Conservation (phyloP, 1,140 invertebrate species). For the Drosophila nannoptera region DNA sequence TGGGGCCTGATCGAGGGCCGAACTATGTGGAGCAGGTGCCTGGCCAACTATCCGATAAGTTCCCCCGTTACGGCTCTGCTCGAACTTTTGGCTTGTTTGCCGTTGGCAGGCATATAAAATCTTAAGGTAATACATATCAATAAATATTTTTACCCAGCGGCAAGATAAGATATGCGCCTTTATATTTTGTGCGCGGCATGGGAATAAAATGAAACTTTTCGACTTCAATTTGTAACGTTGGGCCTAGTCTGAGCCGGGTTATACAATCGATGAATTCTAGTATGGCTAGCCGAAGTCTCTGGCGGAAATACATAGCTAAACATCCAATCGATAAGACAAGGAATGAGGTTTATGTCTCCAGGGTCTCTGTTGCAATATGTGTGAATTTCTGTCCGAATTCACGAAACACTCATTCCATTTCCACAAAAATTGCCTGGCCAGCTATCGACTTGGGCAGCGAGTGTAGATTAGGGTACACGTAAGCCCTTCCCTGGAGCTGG, state of each 20-base stretch:
- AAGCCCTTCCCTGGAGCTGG: too few relatives aligned
- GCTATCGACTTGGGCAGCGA: too few relatives aligned
- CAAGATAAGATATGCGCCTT: conserved; percentile 59
- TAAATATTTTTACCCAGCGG: conserved; percentile 48
- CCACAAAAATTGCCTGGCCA: background rate
- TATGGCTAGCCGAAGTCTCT: conserved; percentile 18
- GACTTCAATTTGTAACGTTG: conserved; percentile 50
- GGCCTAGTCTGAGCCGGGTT: conserved; percentile 31
- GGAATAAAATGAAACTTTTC: conserved; percentile 39
- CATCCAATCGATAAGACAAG: conserved; percentile 58
- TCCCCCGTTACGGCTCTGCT: conserved; percentile 1
- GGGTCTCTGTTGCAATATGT: conserved; percentile 16
- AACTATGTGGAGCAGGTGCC: background rate
- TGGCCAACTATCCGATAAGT: conserved; percentile 3
- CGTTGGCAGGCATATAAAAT: conserved; percentile 31
- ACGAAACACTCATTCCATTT: conserved; percentile 2
- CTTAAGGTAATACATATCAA: conserved; percentile 38
- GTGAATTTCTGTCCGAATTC: background rate
- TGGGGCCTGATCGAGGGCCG: background rate
- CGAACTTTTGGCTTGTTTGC: conserved; percentile 21
- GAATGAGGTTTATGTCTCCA: conserved; percentile 52
- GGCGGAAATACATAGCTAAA: conserved; percentile 52
- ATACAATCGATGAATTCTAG: conserved; percentile 38
- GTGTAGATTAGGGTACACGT: too few relatives aligned
- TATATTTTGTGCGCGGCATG: conserved; percentile 41